Percentiles rank a stretch among this genome's conserved stretches.
These are phyloP conservation scores for Buathra laborator DNA, from an alignment of 2,888 invertebrate species.

Conservation along the genomic window DNA sequence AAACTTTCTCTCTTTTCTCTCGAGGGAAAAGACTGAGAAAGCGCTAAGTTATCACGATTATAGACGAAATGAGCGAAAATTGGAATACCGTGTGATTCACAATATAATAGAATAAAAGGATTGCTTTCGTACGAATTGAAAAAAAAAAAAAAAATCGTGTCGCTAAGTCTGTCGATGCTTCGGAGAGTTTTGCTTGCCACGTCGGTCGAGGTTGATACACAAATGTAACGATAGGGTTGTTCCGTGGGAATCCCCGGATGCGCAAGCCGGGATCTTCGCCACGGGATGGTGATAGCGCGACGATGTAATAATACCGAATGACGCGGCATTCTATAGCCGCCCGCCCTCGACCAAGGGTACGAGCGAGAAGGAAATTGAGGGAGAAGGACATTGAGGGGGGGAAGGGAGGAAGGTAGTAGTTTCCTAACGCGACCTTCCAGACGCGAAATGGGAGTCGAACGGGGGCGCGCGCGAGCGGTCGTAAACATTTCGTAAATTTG, in stretches of 20 bases:
- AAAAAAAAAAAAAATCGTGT: not conserved
- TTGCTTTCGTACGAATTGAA: not conserved
- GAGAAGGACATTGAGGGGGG: not conserved
- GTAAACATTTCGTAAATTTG: conserved; percentile 85
- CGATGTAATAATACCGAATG: conserved; percentile 83
- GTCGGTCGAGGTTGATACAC: not conserved
- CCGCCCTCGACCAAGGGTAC: conserved; percentile 67
- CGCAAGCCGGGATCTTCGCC: conserved; percentile 66
- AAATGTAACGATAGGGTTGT: conserved; percentile 40
- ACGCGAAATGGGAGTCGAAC: conserved; percentile 68
- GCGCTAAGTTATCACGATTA: not conserved
- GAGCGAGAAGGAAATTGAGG: conserved; percentile 68
- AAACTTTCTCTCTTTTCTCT: not conserved
- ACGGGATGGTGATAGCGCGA: conserved; percentile 79
- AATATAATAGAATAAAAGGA: not conserved
- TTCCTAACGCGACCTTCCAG: conserved; percentile 77
- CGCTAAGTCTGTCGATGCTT: not conserved
- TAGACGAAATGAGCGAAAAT: not conserved
- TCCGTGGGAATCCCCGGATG: conserved; percentile 59
- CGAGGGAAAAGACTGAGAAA: not conserved
- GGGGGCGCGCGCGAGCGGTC: conserved; percentile 70
- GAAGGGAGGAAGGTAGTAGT: conserved; percentile 55
- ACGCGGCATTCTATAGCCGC: conserved; percentile 77
- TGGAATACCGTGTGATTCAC: not conserved
- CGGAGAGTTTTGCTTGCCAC: conserved; percentile 4